Evolutionary conservation across 2,888 invertebrate species (phyloP), one percentile per base, ranked within the genome.

Genomic region (Drosophila birchii): DNA sequence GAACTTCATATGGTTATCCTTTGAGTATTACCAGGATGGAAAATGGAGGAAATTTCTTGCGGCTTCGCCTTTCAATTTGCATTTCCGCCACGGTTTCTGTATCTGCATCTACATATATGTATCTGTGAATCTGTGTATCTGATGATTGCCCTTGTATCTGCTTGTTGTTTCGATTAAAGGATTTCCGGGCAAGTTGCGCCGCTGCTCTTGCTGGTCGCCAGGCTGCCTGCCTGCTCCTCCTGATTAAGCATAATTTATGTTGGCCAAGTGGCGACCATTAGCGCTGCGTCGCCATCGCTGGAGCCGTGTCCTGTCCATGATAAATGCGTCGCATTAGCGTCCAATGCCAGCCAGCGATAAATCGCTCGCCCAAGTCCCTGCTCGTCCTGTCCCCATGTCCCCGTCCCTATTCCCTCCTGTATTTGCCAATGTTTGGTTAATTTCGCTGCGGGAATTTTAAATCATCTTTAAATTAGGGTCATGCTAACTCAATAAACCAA

Each of bases 391-490:
- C 26, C 18, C 39, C 5, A n/a, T 12, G 9, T 29, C 16, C 29
- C 16, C 36, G 0, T 12, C 20, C 16, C 32, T 12, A 16, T 20
- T 8, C n/a, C 47, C 41, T 32, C 20, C 51, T 23, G 41, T 41
- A 58, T 73, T 59, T 26, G 47, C 55, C 57, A 43, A 58, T 63
- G 62, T 81, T 87, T 85, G 76, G 75, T 82, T 85, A 85, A 85
- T 85, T 87, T 87, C 82, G 85, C 82, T 79, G 85, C 87, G 82
- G 85, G 85, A 80, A 85, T 85, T 85, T 85, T 78, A 85, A 85
- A 87, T 85, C 87, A 85, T 85, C 87, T 85, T 87, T 85, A 85
- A 85, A 85, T 85, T 87, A 87, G 85, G 85, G 85, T 84, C 87
- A 85, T 84, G 85, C 85, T 79, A 84, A 83, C 84, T 81, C 84